Percentiles rank a stretch among this genome's conserved stretches.
Conservation (phyloP, 2,888 invertebrate species). For the Resseliella maxima region DNA sequence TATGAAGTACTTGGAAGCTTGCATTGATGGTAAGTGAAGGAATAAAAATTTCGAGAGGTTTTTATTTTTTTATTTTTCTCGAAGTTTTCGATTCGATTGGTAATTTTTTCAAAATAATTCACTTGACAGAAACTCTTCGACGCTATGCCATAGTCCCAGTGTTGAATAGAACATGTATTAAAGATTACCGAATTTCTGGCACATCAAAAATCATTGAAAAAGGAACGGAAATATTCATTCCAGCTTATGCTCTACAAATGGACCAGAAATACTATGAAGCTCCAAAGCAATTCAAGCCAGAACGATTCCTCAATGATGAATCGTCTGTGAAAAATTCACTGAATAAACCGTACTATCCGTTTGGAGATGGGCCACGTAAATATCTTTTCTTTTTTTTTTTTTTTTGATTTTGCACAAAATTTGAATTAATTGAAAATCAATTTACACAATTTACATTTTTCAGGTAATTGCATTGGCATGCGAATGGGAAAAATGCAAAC, state of each 20-base stretch:
- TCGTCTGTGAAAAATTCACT: slow-evolving; percentile 59
- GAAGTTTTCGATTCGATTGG: background rate
- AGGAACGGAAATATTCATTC: slow-evolving; percentile 65
- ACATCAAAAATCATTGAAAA: slow-evolving; percentile 64
- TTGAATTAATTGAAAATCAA: slow-evolving; percentile 45
- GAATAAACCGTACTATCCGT: slow-evolving; percentile 57
- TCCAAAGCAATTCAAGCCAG: slow-evolving; percentile 67
- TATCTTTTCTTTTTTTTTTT: too few species aligned
- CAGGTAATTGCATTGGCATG: slow-evolving; percentile 60
- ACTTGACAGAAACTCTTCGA: slow-evolving; percentile 65
- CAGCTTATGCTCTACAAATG: slow-evolving; percentile 66
- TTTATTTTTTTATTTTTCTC: background rate
- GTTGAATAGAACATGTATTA: slow-evolving; percentile 66
- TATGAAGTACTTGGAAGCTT: slow-evolving; percentile 71
- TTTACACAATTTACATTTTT: background rate
- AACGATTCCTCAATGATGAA: slow-evolving; percentile 64
- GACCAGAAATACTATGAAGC: slow-evolving; percentile 67
- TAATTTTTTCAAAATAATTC: background rate
- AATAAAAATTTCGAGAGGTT: background rate
- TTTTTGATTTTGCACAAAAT: slow-evolving; percentile 51
- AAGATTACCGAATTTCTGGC: slow-evolving; percentile 64
- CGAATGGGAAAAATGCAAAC: slow-evolving; percentile 56
- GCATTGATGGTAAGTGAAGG: slow-evolving; percentile 69
- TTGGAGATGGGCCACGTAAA: slow-evolving; percentile 32
- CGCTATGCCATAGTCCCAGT: slow-evolving; percentile 67